Conservation (phyloP, 2,888 invertebrate species). For the Leptogaster cylindrica region DNA sequence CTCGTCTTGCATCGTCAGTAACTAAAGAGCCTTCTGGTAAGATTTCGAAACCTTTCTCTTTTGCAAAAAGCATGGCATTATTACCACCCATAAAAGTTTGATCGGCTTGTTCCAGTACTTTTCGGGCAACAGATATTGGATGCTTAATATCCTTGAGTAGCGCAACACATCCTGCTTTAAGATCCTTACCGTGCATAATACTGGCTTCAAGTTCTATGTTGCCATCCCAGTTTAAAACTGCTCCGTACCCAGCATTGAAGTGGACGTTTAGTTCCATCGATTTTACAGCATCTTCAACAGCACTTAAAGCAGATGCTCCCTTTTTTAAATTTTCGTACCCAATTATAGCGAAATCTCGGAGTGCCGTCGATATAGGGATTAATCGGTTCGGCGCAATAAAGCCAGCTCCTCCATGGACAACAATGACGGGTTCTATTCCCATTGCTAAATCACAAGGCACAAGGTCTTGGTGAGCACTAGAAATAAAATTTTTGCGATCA, state of each 20-base stretch:
- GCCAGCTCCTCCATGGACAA: conserved; percentile 85
- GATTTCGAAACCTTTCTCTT: conserved; percentile 66
- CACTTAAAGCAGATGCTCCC: conserved; percentile 71
- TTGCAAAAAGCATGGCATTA: conserved; percentile 77
- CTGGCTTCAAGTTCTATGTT: conserved; percentile 87
- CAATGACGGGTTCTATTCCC: conserved; percentile 68
- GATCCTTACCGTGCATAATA: conserved; percentile 75
- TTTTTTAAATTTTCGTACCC: conserved; percentile 67
- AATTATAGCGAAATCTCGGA: too few relatives aligned
- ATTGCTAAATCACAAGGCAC: too few relatives aligned
- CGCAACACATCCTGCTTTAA: conserved; percentile 77
- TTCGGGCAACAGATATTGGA: conserved; percentile 78
- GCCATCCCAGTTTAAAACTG: conserved; percentile 77
- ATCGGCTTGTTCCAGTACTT: conserved; percentile 76
- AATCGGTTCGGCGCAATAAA: conserved; percentile 73
- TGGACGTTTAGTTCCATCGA: conserved; percentile 78
- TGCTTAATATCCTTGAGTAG: conserved; percentile 76
- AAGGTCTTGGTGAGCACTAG: too few relatives aligned
- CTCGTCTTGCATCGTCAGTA: conserved; percentile 69
- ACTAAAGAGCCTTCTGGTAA: conserved; percentile 71
- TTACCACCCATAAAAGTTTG: conserved; percentile 77
- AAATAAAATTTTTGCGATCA: too few relatives aligned
- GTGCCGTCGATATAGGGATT: conserved; percentile 71
- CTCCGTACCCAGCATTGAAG: conserved; percentile 85
- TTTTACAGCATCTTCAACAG: conserved; percentile 79